phyloP scores from a whole-genome alignment of 2,888 invertebrate genomes.

The Thereva nobilitata region DNA sequence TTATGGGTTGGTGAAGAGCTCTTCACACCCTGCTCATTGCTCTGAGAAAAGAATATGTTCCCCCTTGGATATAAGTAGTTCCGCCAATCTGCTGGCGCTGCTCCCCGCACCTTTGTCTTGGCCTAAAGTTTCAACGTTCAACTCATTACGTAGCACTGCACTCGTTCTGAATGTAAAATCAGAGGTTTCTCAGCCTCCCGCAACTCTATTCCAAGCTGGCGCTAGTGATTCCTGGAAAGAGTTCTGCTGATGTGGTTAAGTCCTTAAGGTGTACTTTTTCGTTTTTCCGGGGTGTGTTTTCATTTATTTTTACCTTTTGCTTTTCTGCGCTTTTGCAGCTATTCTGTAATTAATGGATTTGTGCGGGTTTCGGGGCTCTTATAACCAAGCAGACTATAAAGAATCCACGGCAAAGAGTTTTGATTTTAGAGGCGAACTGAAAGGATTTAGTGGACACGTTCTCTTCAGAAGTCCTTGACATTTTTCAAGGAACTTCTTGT shows the following conservation, averaged over 20 bases:
- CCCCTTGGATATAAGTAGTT: no score
- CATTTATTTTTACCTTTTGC: background rate
- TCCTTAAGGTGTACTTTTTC: background rate
- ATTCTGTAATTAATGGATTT: slow-evolving; percentile 3
- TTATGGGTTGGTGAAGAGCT: no score
- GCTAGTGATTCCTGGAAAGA: background rate
- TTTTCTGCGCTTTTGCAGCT: background rate
- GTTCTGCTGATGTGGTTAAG: background rate
- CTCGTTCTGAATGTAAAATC: slow-evolving; percentile 14
- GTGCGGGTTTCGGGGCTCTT: slow-evolving; percentile 3
- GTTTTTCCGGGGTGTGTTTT: background rate
- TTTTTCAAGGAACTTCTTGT: background rate
- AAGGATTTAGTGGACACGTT: background rate
- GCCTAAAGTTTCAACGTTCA: no score
- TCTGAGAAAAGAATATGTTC: no score
- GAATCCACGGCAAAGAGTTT: background rate
- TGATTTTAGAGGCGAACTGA: background rate
- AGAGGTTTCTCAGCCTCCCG: slow-evolving; percentile 16
- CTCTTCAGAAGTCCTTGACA: no score
- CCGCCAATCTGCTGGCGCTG: no score
- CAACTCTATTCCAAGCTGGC: background rate
- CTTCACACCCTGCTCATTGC: no score
- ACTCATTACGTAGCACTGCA: slow-evolving; percentile 21
- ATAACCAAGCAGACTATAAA: slow-evolving; percentile 18
- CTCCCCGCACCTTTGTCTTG: no score